These are phyloP conservation scores for Cercocebus atys DNA, from an alignment of 2,113 vertebrate species.

Conservation along the genomic window DNA sequence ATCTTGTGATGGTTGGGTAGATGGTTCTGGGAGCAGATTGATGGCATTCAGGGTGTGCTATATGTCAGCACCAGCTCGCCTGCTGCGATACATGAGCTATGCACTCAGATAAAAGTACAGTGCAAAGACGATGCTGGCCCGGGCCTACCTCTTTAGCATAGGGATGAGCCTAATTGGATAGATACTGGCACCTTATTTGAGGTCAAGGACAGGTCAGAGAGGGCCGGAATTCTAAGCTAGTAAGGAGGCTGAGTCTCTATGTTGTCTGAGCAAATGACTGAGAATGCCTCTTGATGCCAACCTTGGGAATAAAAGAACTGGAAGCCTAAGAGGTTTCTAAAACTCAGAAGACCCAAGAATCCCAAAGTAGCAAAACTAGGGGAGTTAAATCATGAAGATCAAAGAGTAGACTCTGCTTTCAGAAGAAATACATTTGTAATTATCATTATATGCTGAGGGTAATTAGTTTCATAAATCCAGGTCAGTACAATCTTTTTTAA, in stretches of 20 bases:
- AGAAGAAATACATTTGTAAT: background rate
- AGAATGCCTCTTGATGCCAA: background rate
- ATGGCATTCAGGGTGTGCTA: constrained; percentile 38
- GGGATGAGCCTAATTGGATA: constrained; percentile 41
- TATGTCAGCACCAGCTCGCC: background rate
- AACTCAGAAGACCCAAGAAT: background rate
- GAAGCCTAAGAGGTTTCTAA: background rate
- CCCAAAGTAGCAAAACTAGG: background rate
- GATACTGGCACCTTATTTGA: background rate
- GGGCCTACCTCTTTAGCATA: background rate
- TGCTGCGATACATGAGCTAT: constrained; percentile 21
- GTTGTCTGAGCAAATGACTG: background rate
- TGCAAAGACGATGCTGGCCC: background rate
- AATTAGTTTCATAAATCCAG: background rate
- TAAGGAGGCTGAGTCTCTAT: background rate
- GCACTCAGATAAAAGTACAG: background rate
- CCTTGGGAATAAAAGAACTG: background rate
- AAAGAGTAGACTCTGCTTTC: background rate
- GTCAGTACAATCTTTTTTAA: background rate
- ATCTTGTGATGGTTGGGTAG: constrained; percentile 49
- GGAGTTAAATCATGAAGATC: background rate
- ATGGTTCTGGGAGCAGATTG: constrained; percentile 46
- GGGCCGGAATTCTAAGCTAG: constrained; percentile 23
- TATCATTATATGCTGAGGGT: background rate
- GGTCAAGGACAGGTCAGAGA: background rate